These are phyloP conservation scores for Nemoura dubitans DNA, from an alignment of 2,888 invertebrate genomes.

Conservation along the genomic window DNA sequence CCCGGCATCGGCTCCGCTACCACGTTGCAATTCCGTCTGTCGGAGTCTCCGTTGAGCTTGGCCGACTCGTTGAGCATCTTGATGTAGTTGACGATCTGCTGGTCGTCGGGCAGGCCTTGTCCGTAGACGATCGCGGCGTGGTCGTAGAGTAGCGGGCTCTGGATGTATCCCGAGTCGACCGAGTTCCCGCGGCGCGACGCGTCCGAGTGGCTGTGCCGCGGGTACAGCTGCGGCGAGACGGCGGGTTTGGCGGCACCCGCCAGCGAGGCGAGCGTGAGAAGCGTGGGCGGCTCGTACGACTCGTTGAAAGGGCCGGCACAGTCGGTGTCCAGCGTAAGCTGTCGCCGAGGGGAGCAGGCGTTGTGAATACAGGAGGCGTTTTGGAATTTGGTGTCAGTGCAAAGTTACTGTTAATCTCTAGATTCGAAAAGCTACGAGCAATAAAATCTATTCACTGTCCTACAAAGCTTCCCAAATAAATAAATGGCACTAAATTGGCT, in stretches of 20 bases:
- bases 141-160: not conserved
- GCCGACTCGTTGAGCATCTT: conserved; percentile 45
- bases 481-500: no score
- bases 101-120: conserved; percentile 50
- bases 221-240: not conserved
- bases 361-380: no score
- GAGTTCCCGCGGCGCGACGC: not conserved
- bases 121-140: conserved; percentile 44
- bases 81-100: conserved; percentile 50
- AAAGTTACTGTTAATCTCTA: no score
- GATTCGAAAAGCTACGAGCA: no score
- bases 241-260: not conserved
- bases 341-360: not conserved
- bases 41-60: not conserved
- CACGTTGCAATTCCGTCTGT: not conserved
- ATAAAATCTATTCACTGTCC: no score
- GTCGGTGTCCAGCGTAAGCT: conserved; percentile 19
- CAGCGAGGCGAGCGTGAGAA: conserved; percentile 17
- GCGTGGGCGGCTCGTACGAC: conserved; percentile 13
- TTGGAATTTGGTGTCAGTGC: no score
- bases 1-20: not conserved
- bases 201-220: not conserved
- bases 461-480: no score
- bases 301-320: not conserved
- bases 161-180: conserved; percentile 16